Evolutionary conservation across 1,140 invertebrate genomes (phyloP).

Genomic region (Drosophila takahashii): DNA sequence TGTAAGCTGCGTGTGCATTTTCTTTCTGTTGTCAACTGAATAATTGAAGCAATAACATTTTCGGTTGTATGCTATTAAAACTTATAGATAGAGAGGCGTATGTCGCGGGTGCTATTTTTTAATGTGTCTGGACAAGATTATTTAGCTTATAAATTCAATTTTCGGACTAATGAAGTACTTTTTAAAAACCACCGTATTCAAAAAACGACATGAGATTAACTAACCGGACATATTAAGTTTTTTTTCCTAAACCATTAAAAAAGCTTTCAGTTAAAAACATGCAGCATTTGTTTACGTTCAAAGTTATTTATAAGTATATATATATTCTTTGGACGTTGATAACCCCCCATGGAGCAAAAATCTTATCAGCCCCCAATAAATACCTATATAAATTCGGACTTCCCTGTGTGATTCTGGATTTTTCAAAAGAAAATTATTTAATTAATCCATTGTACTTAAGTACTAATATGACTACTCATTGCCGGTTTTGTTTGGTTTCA

Average conservation of each 20-base stretch:
- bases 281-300: slow-evolving; percentile 25
- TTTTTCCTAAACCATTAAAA: slow-evolving; percentile 4
- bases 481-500: slow-evolving; percentile 49
- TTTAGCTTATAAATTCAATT: not conserved
- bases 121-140: slow-evolving; percentile 39
- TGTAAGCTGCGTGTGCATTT: not conserved
- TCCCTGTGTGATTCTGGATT: slow-evolving; percentile 1
- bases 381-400: slow-evolving; percentile 2
- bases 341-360: slow-evolving; percentile 23
- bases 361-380: slow-evolving; percentile 29
- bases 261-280: slow-evolving; percentile 1
- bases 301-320: not conserved
- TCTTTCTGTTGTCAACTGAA: slow-evolving; percentile 40
- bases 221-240: not conserved
- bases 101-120: slow-evolving; percentile 19
- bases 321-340: slow-evolving; percentile 9
- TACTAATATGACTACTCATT: not conserved
- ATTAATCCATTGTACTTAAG: slow-evolving; percentile 21
- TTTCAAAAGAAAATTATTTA: slow-evolving; percentile 26
- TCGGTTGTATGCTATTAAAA: not conserved
- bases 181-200: not conserved
- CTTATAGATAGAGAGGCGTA: slow-evolving; percentile 6
- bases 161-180: not conserved
- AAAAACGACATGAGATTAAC: slow-evolving; percentile 3
- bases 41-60: slow-evolving; percentile 17